phyloP scores from a whole-genome alignment of 2,888 invertebrate genomes.

The Mythimna impura region DNA sequence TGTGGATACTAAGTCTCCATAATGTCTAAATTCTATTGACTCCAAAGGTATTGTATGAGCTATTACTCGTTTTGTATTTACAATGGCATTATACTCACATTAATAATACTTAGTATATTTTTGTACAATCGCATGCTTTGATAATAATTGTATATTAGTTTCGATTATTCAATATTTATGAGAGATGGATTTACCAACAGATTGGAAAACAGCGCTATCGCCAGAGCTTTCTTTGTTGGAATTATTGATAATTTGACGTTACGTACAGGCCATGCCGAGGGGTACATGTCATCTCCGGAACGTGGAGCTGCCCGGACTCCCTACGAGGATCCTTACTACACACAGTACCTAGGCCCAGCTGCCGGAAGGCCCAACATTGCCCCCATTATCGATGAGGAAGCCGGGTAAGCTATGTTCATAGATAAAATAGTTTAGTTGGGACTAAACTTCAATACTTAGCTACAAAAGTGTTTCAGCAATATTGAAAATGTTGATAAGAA shows the following conservation, averaged over 20 bases:
- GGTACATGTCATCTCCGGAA: slow-evolving; percentile 97
- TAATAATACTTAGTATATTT: slow-evolving; percentile 35
- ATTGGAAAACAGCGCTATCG: slow-evolving; percentile 7
- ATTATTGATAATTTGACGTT: slow-evolving; percentile 3
- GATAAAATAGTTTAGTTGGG: not conserved
- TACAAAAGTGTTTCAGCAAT: not conserved
- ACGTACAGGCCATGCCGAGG: slow-evolving; percentile 85
- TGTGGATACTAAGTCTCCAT: not conserved
- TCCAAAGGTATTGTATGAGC: slow-evolving; percentile 38
- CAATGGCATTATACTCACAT: slow-evolving; percentile 27
- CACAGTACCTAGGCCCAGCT: slow-evolving; percentile 93
- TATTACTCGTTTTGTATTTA: slow-evolving; percentile 30
- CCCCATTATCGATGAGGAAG: slow-evolving; percentile 97
- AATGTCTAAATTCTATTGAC: not conserved
- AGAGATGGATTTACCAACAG: slow-evolving; percentile 12
- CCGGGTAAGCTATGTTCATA: slow-evolving; percentile 89
- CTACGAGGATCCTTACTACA: slow-evolving; percentile 97
- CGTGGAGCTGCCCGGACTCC: slow-evolving; percentile 93
- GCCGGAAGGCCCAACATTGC: slow-evolving; percentile 93
- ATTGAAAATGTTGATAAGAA: not conserved
- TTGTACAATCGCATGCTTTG: slow-evolving; percentile 66
- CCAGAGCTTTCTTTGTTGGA: not conserved
- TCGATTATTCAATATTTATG: slow-evolving; percentile 39
- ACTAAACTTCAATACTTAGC: not conserved
- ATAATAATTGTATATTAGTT: slow-evolving; percentile 49